Conservation (phyloP, 2,797 vertebrate species). For the Poecilia velifera region DNA sequence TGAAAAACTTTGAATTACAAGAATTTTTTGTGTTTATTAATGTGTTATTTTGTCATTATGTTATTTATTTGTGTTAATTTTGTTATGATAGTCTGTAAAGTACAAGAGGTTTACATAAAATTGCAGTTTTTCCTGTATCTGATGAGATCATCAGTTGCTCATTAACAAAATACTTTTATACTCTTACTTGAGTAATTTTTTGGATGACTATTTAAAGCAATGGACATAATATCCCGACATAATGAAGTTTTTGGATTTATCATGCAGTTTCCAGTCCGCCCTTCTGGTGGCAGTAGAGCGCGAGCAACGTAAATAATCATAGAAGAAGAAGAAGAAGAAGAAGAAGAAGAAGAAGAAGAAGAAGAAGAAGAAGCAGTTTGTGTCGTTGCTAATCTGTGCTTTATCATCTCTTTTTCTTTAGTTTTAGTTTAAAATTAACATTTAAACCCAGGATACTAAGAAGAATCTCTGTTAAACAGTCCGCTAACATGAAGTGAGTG, state of each 20-base stretch:
- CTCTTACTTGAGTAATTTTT: neutral
- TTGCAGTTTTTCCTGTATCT: too few species aligned
- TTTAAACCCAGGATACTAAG: conserved; percentile 1
- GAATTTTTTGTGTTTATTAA: too few species aligned
- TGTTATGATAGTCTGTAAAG: too few species aligned
- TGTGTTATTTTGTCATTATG: too few species aligned
- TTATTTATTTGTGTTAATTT: too few species aligned
- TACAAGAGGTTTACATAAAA: too few species aligned
- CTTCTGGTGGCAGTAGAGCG: neutral
- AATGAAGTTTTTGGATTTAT: neutral
- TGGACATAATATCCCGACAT: neutral
- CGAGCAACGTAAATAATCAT: neutral
- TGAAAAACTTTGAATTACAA: too few species aligned
- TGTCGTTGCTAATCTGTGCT: rapidly evolving
- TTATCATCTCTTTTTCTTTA: neutral
- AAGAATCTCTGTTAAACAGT: conserved; percentile 7
- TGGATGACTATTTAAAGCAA: neutral
- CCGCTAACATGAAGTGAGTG: conserved; percentile 75
- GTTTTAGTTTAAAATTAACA: neutral
- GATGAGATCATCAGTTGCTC: too few species aligned
- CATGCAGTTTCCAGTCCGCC: neutral
- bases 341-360: neutral
- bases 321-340: neutral
- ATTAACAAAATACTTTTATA: too few species aligned
- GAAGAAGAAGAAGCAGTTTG: neutral